A percentile compares a stretch with the other conserved stretches of the same genome.
These are phyloP conservation scores for Radopholus similis DNA, from an alignment of 1,140 invertebrate species.

Conservation along the genomic window DNA sequence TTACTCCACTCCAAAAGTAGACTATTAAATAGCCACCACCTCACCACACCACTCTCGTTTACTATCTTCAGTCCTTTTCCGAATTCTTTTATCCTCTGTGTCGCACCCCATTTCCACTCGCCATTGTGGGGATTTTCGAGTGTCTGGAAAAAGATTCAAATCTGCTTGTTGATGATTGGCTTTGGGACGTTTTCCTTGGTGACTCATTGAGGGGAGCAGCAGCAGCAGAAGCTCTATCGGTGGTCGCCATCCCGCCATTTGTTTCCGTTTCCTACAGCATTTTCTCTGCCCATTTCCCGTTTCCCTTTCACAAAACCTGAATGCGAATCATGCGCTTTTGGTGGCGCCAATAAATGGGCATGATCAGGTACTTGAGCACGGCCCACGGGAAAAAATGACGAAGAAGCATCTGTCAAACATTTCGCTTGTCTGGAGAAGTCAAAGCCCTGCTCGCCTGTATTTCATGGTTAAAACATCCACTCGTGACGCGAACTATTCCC, in stretches of 20 bases:
- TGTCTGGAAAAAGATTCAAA: not conserved
- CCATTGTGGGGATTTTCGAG: not conserved
- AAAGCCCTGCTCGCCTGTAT: conserved; percentile 38
- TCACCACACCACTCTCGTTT: no score
- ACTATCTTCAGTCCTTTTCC: not conserved
- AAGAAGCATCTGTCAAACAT: conserved; percentile 41
- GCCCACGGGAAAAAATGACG: conserved; percentile 41
- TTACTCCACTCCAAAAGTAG: no score
- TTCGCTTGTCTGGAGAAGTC: conserved; percentile 8
- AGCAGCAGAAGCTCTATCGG: not conserved
- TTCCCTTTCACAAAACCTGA: no score
- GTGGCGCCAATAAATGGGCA: conserved; percentile 48
- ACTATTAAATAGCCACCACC: no score
- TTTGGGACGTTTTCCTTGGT: not conserved
- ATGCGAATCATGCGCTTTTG: conserved; percentile 40
- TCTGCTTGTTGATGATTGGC: not conserved
- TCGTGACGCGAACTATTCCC: conserved; percentile 42
- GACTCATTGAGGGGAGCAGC: not conserved
- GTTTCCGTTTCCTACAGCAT: not conserved
- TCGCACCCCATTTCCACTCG: not conserved
- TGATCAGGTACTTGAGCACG: conserved; percentile 40
- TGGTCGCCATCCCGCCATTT: not conserved
- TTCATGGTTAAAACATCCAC: conserved; percentile 56
- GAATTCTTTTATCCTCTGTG: not conserved
- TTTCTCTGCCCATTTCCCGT: not conserved